Conservation (phyloP, 2,888 invertebrate species). For the Galerucella calmariensis region DNA sequence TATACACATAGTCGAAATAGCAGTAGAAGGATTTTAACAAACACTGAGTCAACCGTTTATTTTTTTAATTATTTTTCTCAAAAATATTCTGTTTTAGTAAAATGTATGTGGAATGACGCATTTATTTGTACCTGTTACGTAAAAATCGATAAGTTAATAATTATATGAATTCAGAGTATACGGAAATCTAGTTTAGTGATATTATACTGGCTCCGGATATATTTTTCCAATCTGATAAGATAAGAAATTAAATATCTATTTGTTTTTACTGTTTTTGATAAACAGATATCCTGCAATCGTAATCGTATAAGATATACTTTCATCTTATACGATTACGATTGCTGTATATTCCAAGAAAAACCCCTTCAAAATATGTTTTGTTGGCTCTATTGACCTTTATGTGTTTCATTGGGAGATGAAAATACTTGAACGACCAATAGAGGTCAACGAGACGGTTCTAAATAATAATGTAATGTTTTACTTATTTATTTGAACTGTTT, state of each 20-base stretch:
- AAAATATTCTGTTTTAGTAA: background rate
- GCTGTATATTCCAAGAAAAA: too few relatives aligned
- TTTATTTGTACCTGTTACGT: background rate
- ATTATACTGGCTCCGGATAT: constrained; percentile 3
- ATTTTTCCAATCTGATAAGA: constrained; percentile 3
- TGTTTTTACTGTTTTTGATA: background rate
- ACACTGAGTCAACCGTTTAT: background rate
- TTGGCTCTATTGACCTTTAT: too few relatives aligned
- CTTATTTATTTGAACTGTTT: too few relatives aligned
- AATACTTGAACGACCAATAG: too few relatives aligned
- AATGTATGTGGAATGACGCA: background rate
- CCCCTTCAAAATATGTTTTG: too few relatives aligned
- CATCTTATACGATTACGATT: too few relatives aligned
- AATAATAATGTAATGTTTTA: too few relatives aligned
- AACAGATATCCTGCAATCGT: too few relatives aligned
- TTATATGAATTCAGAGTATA: background rate
- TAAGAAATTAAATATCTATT: background rate
- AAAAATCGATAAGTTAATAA: constrained; percentile 6
- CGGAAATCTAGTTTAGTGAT: background rate
- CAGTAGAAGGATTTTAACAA: background rate
- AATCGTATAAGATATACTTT: too few relatives aligned
- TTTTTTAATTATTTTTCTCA: background rate
- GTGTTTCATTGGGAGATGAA: too few relatives aligned
- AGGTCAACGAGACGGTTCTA: too few relatives aligned
- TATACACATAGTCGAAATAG: background rate